Base-by-base conservation (phyloP, 2,888 invertebrate species). In the Microctonus brassicae region DNA sequence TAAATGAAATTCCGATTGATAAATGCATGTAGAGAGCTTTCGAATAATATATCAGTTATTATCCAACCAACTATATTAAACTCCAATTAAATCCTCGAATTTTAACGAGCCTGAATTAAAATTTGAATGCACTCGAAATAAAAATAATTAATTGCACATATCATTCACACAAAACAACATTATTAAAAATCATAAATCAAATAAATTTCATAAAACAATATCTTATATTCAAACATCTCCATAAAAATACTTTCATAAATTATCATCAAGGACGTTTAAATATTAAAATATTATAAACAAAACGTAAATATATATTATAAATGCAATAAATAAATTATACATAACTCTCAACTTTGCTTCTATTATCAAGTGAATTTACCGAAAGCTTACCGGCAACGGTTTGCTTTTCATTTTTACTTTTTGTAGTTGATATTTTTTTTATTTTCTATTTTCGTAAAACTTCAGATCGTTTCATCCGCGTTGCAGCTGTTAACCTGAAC, bases 1-100 rank as follows among this genome's bases (percentile, higher is more conserved):
- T 55, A 29, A 7, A 29, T 29, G 7, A 5, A 6, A 39, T 17
- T 36, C 17, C 66, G 53, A 69, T 69, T 73, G 61, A 68, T 68
- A 60, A 74, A 66, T 58, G 42, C 69, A 55, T 20, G 64, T 61
- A 67, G 70, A 73, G 69, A 71, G 53, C 67, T 57, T 71, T 71
- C 52, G 58, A 75, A 73, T 55, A 55, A 47, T 73, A 55, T 73
- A 72, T 75, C 70, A 70, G 72, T 73, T 75, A 67, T 34, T 20
- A 47, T 17, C 10, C n/a, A 64, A 64, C 26, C 33, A 74, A 68
- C 65, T 57, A 29, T 29, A 29, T 29, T 3, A 29, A 29, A 5
- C 29, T 3, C 29, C 29, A 29, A 29, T 29, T 29, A 5, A 29
- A 29, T 29, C 29, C 3, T 29, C n/a, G 33, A 73, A 60, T 70